These are phyloP conservation scores for Buphagus erythrorhynchus DNA, from an alignment of 2,797 vertebrate genomes.

Conservation along the genomic window DNA sequence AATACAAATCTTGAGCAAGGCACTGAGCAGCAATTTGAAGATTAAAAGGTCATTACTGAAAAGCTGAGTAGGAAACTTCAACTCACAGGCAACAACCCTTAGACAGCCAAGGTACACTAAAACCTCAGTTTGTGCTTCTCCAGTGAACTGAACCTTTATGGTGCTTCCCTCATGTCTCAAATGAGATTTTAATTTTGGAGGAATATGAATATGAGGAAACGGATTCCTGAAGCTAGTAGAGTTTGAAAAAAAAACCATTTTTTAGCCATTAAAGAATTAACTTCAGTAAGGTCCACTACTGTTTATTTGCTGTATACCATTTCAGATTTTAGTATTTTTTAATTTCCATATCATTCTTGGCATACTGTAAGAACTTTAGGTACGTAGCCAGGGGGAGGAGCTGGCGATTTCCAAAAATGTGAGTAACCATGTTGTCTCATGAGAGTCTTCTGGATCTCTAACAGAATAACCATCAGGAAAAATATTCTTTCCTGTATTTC, in stretches of 20 bases:
- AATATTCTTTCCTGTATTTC: background rate
- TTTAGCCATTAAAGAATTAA: background rate
- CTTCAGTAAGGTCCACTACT: background rate
- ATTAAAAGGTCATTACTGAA: background rate
- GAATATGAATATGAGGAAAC: background rate
- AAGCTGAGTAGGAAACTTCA: background rate
- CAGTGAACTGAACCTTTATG: background rate
- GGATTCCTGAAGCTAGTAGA: background rate
- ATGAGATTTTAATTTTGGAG: background rate
- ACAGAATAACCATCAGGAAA: background rate
- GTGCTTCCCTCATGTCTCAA: background rate
- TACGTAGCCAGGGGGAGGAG: background rate
- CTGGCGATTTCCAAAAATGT: background rate
- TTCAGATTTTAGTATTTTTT: background rate
- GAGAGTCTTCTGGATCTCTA: background rate
- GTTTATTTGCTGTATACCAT: background rate
- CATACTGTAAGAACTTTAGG: background rate
- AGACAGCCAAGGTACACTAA: background rate
- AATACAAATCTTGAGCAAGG: background rate
- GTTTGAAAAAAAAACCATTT: fast-evolving
- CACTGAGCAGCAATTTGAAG: background rate
- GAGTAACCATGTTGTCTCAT: background rate
- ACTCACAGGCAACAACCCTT: background rate
- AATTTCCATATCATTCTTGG: background rate
- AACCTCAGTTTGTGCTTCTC: background rate